Evolutionary conservation across 2,797 vertebrate genomes (phyloP).

Genomic region (Loriculus beryllinus): DNA sequence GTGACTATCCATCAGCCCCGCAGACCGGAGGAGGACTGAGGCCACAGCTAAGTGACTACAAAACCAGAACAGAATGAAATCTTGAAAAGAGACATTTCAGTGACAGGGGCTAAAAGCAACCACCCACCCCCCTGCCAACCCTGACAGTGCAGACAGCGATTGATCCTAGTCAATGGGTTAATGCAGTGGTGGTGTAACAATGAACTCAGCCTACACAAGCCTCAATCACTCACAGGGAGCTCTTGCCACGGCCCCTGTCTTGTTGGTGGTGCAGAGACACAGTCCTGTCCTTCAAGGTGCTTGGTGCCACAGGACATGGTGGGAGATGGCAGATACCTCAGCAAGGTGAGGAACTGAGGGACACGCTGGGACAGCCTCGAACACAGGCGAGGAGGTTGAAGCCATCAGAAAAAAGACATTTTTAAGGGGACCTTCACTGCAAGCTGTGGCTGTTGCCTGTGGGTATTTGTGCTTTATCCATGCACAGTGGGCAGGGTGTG

Average conservation of each 20-base stretch:
- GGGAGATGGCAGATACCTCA: not conserved
- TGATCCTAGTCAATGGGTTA: not conserved
- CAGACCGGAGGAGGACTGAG: not conserved
- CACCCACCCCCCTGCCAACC: not conserved
- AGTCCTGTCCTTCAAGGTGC: not conserved
- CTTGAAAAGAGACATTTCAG: not conserved
- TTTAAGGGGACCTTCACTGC: not conserved
- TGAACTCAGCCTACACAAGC: not conserved
- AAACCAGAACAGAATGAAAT: not conserved
- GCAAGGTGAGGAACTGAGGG: not conserved
- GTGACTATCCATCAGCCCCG: not conserved
- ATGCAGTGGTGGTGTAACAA: not conserved
- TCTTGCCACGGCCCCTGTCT: not conserved
- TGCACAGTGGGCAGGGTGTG: too few relatives aligned
- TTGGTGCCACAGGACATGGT: not conserved
- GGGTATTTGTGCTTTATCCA: not conserved
- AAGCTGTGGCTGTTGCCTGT: not conserved
- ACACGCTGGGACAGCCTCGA: rapidly evolving
- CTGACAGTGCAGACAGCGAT: not conserved
- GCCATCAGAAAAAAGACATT: not conserved
- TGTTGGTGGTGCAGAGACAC: not conserved
- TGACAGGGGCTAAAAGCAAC: not conserved
- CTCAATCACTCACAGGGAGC: not conserved
- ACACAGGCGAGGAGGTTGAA: rapidly evolving
- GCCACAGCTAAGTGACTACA: not conserved